These are phyloP conservation scores for Halisarca cf. caerulea DNA, from an alignment of 37 sponge, comb jelly and placozoan genomes.

Conservation along the genomic window DNA sequence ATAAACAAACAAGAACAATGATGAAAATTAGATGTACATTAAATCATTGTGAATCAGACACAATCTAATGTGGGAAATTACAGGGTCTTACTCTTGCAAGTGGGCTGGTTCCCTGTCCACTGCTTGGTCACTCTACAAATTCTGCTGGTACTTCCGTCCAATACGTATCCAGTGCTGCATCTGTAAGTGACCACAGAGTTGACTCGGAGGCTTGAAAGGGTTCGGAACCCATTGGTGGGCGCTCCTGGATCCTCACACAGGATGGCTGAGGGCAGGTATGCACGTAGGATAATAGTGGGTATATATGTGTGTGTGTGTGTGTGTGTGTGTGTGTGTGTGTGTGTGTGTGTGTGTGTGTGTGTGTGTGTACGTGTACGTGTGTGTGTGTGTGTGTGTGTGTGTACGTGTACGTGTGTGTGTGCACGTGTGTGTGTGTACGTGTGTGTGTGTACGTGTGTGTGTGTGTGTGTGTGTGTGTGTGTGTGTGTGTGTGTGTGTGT, in stretches of 20 bases:
- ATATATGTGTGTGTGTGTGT: no score
- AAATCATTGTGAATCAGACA: no score
- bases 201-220: neutral
- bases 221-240: slow-evolving; percentile 15
- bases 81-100: slow-evolving; percentile 48
- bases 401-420: slow-evolving; percentile 27
- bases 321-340: slow-evolving; percentile 23
- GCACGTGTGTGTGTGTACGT: no score
- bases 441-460: no score
- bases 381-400: neutral
- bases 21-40: no score
- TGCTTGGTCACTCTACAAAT: slow-evolving; percentile 40
- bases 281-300: no score
- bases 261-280: neutral
- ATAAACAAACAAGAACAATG: no score
- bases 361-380: no score
- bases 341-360: slow-evolving; percentile 3
- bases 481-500: no score
- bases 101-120: slow-evolving; percentile 46
- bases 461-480: no score
- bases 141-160: slow-evolving; percentile 40
- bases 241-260: slow-evolving; percentile 2
- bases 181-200: slow-evolving; percentile 47
- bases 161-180: slow-evolving; percentile 49
- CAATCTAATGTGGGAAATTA: neutral